These are phyloP conservation scores for Acleris sparsana DNA, from an alignment of 2,888 invertebrate species.

Conservation along the genomic window DNA sequence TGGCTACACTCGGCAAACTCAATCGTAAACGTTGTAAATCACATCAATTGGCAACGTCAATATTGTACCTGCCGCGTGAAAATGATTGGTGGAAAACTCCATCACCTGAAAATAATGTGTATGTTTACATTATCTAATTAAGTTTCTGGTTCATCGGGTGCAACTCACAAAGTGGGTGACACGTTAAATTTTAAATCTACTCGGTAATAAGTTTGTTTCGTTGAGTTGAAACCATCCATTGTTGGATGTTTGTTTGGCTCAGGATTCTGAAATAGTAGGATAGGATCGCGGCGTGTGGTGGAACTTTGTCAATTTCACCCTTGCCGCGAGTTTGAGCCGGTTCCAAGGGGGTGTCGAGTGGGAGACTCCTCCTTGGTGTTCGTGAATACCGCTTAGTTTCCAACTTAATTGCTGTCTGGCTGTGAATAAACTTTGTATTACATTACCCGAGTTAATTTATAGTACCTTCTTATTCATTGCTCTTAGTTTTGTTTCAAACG, in stretches of 20 bases:
- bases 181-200: conserved; percentile 43
- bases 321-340: conserved; percentile 62
- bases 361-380: conserved; percentile 68
- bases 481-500: conserved; percentile 66
- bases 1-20: conserved; percentile 11
- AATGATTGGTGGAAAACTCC: conserved; percentile 22
- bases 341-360: conserved; percentile 62
- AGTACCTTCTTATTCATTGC: conserved; percentile 77
- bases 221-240: not conserved
- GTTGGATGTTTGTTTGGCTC: conserved; percentile 62
- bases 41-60: conserved; percentile 16
- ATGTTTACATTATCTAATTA: conserved; percentile 36
- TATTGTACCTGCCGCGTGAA: conserved; percentile 19
- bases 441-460: conserved; percentile 80
- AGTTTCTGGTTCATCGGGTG: conserved; percentile 40
- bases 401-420: conserved; percentile 80
- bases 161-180: conserved; percentile 39
- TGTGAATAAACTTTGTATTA: conserved; percentile 80
- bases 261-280: conserved; percentile 71
- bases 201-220: conserved; percentile 27
- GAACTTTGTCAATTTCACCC: conserved; percentile 72
- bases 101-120: conserved; percentile 34
- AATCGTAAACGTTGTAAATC: conserved; percentile 17
- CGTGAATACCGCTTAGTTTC: conserved; percentile 78
- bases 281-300: conserved; percentile 58